Percentiles rank a stretch among this genome's conserved stretches.
Conservation (phyloP, 2,797 vertebrate species). For the Gadopsis bispinosus region DNA sequence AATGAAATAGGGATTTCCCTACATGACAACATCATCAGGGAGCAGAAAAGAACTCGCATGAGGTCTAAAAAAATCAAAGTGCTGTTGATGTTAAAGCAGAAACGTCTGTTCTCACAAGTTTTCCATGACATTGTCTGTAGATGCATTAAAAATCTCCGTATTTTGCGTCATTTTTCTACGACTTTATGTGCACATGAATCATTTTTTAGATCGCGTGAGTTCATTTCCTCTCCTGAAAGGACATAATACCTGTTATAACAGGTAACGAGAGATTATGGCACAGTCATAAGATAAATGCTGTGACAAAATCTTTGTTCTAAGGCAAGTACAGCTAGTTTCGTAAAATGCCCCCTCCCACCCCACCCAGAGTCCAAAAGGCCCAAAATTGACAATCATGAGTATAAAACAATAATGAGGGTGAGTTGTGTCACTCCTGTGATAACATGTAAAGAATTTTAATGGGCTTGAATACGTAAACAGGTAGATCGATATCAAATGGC, state of each 20-base stretch:
- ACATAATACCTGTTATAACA: constrained; percentile 84
- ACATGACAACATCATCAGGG: constrained; percentile 63
- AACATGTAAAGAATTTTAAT: constrained; percentile 20
- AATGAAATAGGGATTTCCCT: constrained; percentile 66
- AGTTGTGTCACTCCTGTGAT: constrained; percentile 35
- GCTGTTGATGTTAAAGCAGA: constrained; percentile 42
- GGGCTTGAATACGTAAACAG: constrained; percentile 43
- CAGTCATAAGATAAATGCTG: constrained; percentile 85
- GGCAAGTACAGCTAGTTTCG: constrained; percentile 80
- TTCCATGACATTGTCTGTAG: constrained; percentile 2
- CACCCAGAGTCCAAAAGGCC: constrained; percentile 41
- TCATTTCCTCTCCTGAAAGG: constrained; percentile 65
- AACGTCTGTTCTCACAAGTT: not conserved
- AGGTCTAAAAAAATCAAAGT: constrained; percentile 56
- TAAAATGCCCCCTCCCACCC: constrained; percentile 41
- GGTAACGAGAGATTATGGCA: constrained; percentile 85
- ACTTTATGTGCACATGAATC: constrained; percentile 21
- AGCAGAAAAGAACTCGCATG: constrained; percentile 56
- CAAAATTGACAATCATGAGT: constrained; percentile 54
- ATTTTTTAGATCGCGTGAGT: constrained; percentile 48
- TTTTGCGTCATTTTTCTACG: constrained; percentile 10
- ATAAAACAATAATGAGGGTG: constrained; percentile 38
- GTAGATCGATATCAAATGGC: constrained; percentile 19
- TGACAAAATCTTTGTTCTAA: constrained; percentile 84
- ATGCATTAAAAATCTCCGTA: constrained; percentile 21